Conservation (phyloP, 2,888 invertebrate species). For the Drosophila histrio region DNA sequence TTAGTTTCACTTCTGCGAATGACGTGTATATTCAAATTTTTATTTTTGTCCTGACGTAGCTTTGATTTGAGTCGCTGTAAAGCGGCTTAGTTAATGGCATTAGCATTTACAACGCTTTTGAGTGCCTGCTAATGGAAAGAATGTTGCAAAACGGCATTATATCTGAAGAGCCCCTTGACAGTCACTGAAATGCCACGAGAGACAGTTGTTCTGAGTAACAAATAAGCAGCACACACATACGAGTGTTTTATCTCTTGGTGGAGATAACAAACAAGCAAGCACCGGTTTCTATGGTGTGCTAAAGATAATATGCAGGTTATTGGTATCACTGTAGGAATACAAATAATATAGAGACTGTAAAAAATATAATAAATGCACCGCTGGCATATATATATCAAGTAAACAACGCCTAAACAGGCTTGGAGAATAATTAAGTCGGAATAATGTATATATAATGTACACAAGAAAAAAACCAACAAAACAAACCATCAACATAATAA, state of each 20-base stretch:
- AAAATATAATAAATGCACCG: background rate
- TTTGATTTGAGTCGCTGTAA: constrained; percentile 15
- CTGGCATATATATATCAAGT: background rate
- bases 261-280: background rate
- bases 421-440: too few species aligned
- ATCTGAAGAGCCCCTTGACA: constrained; percentile 9
- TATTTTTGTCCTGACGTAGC: background rate
- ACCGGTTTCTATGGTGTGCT: background rate
- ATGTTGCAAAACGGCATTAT: constrained; percentile 4
- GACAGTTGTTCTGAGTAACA: background rate
- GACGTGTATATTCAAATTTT: background rate
- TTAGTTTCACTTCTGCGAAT: background rate
- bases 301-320: background rate
- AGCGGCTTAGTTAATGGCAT: constrained; percentile 41
- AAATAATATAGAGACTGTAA: background rate
- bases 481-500: constrained; percentile 16
- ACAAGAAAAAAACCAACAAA: too few species aligned
- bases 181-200: background rate
- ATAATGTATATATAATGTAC: too few species aligned
- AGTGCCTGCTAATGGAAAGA: constrained; percentile 31
- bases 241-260: background rate
- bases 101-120: constrained; percentile 46
- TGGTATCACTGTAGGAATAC: background rate
- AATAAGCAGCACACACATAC: background rate
- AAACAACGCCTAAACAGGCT: background rate